These are phyloP conservation scores for Rhabdomys dilectus DNA, from an alignment of 2,113 vertebrate species.

Conservation along the genomic window DNA sequence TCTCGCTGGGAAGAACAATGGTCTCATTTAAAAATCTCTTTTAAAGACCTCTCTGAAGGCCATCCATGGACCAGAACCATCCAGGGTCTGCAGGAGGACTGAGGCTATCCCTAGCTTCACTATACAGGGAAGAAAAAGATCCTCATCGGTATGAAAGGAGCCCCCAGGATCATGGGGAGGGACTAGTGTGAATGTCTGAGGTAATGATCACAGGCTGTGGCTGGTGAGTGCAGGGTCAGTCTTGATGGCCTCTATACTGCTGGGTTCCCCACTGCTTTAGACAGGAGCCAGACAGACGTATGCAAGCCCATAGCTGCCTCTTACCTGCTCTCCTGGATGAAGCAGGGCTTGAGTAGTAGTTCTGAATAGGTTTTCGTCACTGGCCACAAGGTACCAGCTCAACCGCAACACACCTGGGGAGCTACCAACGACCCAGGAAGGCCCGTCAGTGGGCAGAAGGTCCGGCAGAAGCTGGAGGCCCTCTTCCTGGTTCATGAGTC, in stretches of 20 bases:
- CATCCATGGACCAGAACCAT: fast-evolving
- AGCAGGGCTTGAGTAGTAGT: neutral
- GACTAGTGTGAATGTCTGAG: too few species aligned
- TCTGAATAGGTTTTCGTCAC: fast-evolving
- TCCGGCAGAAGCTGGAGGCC: neutral
- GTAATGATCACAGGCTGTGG: fast-evolving
- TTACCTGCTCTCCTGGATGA: fast-evolving
- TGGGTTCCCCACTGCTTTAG: too few species aligned
- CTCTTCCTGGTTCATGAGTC: fast-evolving
- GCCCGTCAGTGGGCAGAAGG: neutral
- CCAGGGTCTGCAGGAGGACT: fast-evolving
- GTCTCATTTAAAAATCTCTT: neutral
- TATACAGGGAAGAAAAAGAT: neutral
- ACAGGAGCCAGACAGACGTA: neutral
- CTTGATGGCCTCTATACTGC: neutral
- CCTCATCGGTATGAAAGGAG: neutral
- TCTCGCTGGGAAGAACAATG: neutral
- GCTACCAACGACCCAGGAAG: neutral
- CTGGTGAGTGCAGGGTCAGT: neutral
- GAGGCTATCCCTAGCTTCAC: fast-evolving
- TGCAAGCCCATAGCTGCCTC: fast-evolving
- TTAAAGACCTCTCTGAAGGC: neutral
- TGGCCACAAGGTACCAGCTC: fast-evolving
- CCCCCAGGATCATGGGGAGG: fast-evolving
- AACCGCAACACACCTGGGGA: fast-evolving